These are phyloP conservation scores for Peromyscus leucopus DNA, from an alignment of 2,113 vertebrate species.

Conservation along the genomic window DNA sequence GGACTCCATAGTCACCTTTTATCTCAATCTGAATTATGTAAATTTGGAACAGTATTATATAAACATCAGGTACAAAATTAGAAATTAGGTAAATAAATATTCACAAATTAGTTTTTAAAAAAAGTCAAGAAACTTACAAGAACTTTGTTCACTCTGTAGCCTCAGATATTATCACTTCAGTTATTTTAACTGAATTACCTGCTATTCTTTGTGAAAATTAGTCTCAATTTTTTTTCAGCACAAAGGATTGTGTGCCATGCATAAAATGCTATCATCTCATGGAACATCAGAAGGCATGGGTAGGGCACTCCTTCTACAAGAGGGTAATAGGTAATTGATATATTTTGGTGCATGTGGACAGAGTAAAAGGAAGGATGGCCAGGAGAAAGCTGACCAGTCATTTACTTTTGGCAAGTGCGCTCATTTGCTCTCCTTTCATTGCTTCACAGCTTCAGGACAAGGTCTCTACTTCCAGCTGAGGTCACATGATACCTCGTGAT, in stretches of 20 bases:
- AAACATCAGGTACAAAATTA: slow-evolving; percentile 27
- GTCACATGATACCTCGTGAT: background rate
- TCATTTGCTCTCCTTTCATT: background rate
- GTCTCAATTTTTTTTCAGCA: background rate
- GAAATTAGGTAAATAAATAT: background rate
- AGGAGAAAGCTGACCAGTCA: background rate
- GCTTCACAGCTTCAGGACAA: background rate
- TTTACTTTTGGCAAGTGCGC: background rate
- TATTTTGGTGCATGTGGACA: background rate
- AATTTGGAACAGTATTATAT: background rate
- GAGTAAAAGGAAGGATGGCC: background rate
- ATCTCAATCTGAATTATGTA: slow-evolving; percentile 5
- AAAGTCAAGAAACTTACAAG: background rate
- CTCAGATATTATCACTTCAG: background rate
- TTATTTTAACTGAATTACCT: background rate
- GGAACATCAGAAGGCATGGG: background rate
- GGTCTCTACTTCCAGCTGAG: background rate
- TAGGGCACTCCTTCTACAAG: background rate
- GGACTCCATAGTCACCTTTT: background rate
- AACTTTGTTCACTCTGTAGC: background rate
- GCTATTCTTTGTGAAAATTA: background rate
- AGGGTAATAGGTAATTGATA: background rate
- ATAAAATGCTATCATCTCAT: background rate
- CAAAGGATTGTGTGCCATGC: background rate
- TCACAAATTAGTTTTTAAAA: slow-evolving; percentile 38